These are phyloP conservation scores for Takifugu ocellatus DNA, from an alignment of 2,797 vertebrate species.

Conservation along the genomic window DNA sequence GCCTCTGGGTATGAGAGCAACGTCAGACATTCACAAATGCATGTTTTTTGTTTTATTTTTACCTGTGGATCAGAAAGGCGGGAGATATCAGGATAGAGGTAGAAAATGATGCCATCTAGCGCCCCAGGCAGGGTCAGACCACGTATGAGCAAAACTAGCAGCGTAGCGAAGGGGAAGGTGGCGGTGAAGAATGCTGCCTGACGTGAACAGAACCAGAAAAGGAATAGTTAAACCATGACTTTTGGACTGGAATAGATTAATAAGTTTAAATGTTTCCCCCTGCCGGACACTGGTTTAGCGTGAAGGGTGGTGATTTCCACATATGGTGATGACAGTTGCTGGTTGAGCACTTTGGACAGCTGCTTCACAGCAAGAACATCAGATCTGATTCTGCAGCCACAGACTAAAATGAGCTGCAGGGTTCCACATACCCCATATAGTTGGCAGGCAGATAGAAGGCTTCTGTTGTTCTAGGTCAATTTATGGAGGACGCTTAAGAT, in stretches of 20 bases:
- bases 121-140: constrained; percentile 88
- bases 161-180: constrained; percentile 84
- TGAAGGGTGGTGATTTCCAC: not conserved
- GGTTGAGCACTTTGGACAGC: constrained; percentile 1
- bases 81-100: constrained; percentile 85
- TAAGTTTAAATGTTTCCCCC: too few species aligned
- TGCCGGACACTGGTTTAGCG: too few species aligned
- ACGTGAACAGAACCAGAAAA: not conserved
- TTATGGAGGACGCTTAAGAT: too few species aligned
- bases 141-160: constrained; percentile 83
- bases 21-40: too few species aligned
- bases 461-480: too few species aligned
- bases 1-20: too few species aligned
- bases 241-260: too few species aligned
- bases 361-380: not conserved
- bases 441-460: too few species aligned
- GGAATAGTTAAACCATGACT: not conserved
- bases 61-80: constrained; percentile 66
- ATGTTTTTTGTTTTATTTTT: not conserved
- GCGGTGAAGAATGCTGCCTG: constrained; percentile 92
- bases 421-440: too few species aligned
- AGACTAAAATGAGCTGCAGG: too few species aligned
- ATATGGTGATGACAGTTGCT: not conserved
- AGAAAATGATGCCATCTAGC: constrained; percentile 83
- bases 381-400: too few species aligned